Evolutionary conservation across 1,140 invertebrate species (phyloP).

Genomic region (Sinonovacula constricta): DNA sequence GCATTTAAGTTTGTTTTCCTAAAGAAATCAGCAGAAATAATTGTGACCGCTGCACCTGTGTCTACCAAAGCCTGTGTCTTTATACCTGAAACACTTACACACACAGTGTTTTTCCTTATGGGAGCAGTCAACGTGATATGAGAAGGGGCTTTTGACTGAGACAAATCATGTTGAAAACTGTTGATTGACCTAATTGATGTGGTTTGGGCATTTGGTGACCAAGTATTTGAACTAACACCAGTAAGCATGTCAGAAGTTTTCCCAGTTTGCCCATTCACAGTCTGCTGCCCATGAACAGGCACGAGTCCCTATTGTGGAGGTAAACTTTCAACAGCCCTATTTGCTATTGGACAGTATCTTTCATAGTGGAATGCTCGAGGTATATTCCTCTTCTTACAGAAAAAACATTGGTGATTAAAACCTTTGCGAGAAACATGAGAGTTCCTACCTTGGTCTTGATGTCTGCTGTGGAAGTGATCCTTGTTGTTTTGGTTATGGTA

Average conservation of each 20-base stretch:
- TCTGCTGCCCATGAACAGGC: conserved; percentile 44
- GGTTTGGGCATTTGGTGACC: too few species aligned
- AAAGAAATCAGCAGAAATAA: conserved; percentile 13
- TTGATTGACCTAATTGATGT: too few species aligned
- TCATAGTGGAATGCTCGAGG: conserved; percentile 18
- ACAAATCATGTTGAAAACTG: too few species aligned
- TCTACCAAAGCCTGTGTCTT: conserved; percentile 35
- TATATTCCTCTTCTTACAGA: too few species aligned
- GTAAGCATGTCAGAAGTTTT: not conserved
- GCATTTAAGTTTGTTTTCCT: conserved; percentile 14
- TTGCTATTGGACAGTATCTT: too few species aligned
- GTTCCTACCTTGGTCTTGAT: too few species aligned
- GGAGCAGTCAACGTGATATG: conserved; percentile 2
- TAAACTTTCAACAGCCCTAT: too few species aligned
- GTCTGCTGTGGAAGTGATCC: too few species aligned
- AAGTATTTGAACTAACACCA: too few species aligned
- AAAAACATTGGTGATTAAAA: too few species aligned
- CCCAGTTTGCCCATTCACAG: conserved; percentile 38
- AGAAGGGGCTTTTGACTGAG: not conserved
- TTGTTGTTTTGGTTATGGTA: too few species aligned
- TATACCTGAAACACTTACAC: conserved; percentile 9
- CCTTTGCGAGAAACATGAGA: too few species aligned
- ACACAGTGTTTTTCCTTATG: conserved; percentile 32
- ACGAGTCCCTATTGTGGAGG: conserved; percentile 38
- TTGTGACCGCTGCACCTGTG: conserved; percentile 23